Evolutionary conservation across 2,113 vertebrate genomes (phyloP).

Genomic region (Spheniscus mendiculus): DNA sequence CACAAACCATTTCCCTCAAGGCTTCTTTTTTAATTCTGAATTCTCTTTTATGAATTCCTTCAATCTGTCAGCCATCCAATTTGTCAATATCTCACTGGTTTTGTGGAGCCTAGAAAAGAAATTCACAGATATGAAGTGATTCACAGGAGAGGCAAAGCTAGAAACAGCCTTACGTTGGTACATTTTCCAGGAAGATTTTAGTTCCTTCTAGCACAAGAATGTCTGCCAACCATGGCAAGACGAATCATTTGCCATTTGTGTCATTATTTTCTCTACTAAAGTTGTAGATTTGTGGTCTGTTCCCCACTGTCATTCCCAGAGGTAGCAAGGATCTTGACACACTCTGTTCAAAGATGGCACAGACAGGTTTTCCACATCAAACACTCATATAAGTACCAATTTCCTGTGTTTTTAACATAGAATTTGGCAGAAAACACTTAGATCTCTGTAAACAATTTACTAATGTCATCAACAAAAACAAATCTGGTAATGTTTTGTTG

Average conservation of each 20-base stretch:
- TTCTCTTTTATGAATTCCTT: neutral
- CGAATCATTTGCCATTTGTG: slow-evolving; percentile 13
- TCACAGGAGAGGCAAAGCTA: neutral
- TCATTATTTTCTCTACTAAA: neutral
- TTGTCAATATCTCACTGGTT: neutral
- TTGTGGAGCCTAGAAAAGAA: slow-evolving; percentile 2
- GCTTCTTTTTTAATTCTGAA: neutral
- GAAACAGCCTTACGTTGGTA: neutral
- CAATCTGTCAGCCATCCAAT: neutral
- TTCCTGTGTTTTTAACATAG: neutral
- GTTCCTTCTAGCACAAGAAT: neutral
- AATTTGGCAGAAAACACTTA: neutral
- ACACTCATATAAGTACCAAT: neutral
- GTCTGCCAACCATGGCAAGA: neutral
- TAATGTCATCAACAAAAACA: neutral
- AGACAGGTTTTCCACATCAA: neutral
- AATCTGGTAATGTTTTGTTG: neutral
- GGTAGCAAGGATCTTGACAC: neutral
- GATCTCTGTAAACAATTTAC: neutral
- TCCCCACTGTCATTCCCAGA: neutral
- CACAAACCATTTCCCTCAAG: neutral
- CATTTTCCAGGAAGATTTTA: neutral
- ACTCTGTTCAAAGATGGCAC: neutral
- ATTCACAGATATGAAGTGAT: neutral
- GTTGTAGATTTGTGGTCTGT: neutral